Evolutionary conservation across 2,113 vertebrate genomes (phyloP).

Genomic region (Arothron firmamentum): DNA sequence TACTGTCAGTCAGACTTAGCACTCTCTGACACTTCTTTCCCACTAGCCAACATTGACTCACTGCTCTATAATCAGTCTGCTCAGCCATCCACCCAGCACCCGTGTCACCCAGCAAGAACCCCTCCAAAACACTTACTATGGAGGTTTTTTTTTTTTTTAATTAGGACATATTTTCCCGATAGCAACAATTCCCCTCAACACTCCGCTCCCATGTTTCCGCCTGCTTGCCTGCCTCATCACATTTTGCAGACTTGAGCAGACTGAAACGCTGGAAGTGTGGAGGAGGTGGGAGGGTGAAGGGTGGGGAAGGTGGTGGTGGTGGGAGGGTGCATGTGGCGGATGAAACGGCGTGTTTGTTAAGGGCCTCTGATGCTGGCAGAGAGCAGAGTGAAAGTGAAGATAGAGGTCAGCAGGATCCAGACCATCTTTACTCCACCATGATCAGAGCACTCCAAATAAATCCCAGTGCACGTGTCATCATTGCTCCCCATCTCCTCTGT

Average conservation of each 20-base stretch:
- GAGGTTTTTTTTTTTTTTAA: conserved; percentile 43
- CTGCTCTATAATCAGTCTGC: conserved; percentile 47
- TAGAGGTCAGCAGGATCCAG: conserved; percentile 39
- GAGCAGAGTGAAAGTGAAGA: conserved; percentile 3
- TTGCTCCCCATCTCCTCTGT: conserved; percentile 16
- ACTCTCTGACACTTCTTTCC: conserved; percentile 40
- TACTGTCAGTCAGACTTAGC: conserved; percentile 52
- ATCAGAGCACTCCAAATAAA: conserved; percentile 37
- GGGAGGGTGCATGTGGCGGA: conserved; percentile 25
- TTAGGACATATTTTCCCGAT: conserved; percentile 53
- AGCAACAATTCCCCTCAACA: conserved; percentile 46
- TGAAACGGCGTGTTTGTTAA: conserved; percentile 15
- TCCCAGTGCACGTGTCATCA: conserved; percentile 23
- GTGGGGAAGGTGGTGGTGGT: conserved; percentile 35
- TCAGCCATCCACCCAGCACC: conserved; percentile 36
- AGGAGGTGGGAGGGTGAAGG: conserved; percentile 36
- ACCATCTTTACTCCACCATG: conserved; percentile 26
- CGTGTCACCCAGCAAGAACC: conserved; percentile 36
- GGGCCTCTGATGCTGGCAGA: conserved; percentile 30
- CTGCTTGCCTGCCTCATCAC: conserved; percentile 54
- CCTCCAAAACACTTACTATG: conserved; percentile 43
- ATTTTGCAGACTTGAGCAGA: conserved; percentile 52
- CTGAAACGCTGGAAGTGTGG: conserved; percentile 35
- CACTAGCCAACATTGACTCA: conserved; percentile 52
- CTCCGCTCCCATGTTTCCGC: conserved; percentile 40